A percentile compares a stretch with the other conserved stretches of the same genome.
phyloP scores from a whole-genome alignment of 2,113 vertebrate genomes.

The Xyliphius kryptos region DNA sequence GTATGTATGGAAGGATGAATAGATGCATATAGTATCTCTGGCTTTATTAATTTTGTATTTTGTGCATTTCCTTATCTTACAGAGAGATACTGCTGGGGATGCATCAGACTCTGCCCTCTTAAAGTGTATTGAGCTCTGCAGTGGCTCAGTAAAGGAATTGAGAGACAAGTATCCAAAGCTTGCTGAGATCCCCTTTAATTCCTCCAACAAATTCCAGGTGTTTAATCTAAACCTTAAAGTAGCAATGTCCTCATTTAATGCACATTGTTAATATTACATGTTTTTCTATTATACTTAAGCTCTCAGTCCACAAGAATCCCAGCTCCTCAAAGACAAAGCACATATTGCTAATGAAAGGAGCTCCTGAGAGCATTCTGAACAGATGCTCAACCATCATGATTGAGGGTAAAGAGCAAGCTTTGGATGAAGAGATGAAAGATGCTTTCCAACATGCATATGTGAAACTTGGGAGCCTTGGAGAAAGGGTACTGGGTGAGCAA shows the following conservation, averaged over 20 bases:
- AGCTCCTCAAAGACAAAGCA: slow-evolving; percentile 60
- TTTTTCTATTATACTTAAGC: slow-evolving; percentile 48
- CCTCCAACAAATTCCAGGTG: slow-evolving; percentile 91
- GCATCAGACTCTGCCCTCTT: no score
- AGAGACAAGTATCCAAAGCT: slow-evolving; percentile 74
- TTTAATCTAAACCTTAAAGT: not conserved
- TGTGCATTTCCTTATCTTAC: slow-evolving; percentile 13
- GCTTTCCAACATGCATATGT: slow-evolving; percentile 82
- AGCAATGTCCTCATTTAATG: not conserved
- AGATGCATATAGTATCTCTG: no score
- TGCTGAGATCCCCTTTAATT: slow-evolving; percentile 87
- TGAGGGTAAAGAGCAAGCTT: slow-evolving; percentile 72
- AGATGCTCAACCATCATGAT: slow-evolving; percentile 79
- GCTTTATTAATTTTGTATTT: no score
- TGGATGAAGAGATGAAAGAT: slow-evolving; percentile 80
- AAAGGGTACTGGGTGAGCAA: slow-evolving; percentile 75
- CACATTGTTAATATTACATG: not conserved
- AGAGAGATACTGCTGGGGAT: slow-evolving; percentile 83
- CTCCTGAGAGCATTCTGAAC: slow-evolving; percentile 84
- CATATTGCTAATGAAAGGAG: slow-evolving; percentile 85
- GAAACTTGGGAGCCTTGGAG: slow-evolving; percentile 81
- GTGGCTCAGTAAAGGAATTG: slow-evolving; percentile 74
- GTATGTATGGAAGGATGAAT: no score
- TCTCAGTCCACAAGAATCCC: slow-evolving; percentile 77
- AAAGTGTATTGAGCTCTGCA: slow-evolving; percentile 85